These are phyloP conservation scores for Pogoniulus pusillus DNA, from an alignment of 2,797 vertebrate species.

Conservation along the genomic window DNA sequence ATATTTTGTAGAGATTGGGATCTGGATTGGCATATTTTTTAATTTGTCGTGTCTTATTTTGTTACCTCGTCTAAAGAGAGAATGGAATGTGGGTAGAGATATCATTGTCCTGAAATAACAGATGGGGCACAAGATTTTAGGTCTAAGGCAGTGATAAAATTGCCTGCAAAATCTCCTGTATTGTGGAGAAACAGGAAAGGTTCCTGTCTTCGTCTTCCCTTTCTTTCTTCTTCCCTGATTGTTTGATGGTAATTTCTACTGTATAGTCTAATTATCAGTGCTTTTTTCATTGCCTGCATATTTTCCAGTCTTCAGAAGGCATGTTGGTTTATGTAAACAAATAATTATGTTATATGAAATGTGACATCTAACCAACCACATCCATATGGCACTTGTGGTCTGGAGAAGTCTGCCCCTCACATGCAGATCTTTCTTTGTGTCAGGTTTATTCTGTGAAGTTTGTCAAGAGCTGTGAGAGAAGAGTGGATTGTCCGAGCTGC, in stretches of 20 bases:
- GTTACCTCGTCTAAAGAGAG: slow-evolving; percentile 37
- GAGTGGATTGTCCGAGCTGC: neutral
- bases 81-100: neutral
- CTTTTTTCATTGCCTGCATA: neutral
- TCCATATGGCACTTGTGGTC: neutral
- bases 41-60: slow-evolving; percentile 22
- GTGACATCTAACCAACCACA: neutral
- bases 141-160: neutral
- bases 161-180: too few relatives aligned
- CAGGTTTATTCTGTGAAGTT: neutral
- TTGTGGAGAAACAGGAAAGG: neutral
- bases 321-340: neutral
- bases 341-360: neutral
- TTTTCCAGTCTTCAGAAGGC: neutral
- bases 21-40: slow-evolving; percentile 22
- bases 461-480: neutral
- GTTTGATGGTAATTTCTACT: neutral
- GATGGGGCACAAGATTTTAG: neutral
- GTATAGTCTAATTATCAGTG: neutral
- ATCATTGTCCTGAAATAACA: neutral
- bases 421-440: neutral
- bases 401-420: neutral
- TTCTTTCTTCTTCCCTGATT: neutral
- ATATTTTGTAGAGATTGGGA: slow-evolving; percentile 23
- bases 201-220: neutral